These are phyloP conservation scores for Thera obeliscata DNA, from an alignment of 2,888 invertebrate species.

Conservation along the genomic window DNA sequence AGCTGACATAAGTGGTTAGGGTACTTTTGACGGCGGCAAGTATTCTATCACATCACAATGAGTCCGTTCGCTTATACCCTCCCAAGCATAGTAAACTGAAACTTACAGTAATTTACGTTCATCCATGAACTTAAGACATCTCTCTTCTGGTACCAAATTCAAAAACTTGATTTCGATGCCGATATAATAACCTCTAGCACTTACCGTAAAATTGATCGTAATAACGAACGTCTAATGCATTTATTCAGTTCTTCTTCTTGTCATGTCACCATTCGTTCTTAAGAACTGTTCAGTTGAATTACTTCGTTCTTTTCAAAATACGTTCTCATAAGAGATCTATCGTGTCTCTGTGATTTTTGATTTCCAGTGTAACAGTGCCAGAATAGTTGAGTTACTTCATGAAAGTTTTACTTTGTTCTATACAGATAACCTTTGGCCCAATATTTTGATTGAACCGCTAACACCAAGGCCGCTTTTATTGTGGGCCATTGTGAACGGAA, in stretches of 20 bases:
- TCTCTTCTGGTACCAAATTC: no score
- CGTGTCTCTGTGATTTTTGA: no score
- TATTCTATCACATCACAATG: conserved; percentile 58
- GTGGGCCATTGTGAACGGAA: conserved; percentile 61
- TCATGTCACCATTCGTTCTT: no score
- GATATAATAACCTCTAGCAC: no score
- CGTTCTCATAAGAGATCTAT: no score
- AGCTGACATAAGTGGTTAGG: conserved; percentile 61
- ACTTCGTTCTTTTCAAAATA: no score
- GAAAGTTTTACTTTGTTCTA: conserved; percentile 21
- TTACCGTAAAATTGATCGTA: no score
- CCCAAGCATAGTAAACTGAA: conserved; percentile 9
- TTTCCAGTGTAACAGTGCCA: not conserved
- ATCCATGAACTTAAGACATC: no score
- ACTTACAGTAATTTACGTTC: conserved; percentile 8
- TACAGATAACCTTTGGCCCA: conserved; percentile 62
- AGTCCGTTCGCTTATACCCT: conserved; percentile 30
- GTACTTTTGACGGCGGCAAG: conserved; percentile 62
- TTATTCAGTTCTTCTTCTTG: no score
- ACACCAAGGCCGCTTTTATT: conserved; percentile 70
- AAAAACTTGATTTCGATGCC: no score
- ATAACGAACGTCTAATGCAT: no score
- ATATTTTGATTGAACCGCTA: conserved; percentile 51
- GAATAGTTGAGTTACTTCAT: conserved; percentile 9
- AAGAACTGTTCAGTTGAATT: no score